Evolutionary conservation across 2,888 invertebrate species (phyloP).

Genomic region (Bellardia pandia): DNA sequence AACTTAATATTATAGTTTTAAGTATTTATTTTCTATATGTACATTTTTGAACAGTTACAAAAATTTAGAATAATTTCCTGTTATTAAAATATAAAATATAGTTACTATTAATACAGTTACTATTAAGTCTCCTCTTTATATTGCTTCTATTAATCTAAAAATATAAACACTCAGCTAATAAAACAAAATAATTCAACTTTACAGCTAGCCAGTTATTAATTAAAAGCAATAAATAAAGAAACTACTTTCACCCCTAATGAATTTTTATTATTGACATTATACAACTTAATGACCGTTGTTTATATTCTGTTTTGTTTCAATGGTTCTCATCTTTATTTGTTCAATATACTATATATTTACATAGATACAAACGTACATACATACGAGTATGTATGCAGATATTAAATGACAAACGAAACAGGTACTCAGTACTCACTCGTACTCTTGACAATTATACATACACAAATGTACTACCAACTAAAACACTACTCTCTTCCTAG

Average conservation of each 20-base stretch:
- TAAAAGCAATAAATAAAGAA: neutral
- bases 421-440: neutral
- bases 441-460: neutral
- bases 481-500: neutral
- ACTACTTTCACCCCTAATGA: conserved; percentile 9
- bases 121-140: no score
- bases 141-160: no score
- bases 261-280: conserved; percentile 23
- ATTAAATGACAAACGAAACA: conserved; percentile 5
- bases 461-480: neutral
- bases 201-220: no score
- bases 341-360: neutral
- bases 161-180: no score
- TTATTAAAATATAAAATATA: no score
- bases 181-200: no score
- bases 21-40: no score
- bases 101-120: no score
- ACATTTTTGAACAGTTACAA: no score
- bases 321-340: conserved; percentile 12
- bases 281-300: conserved; percentile 15
- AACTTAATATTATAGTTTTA: no score
- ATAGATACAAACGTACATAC: no score
- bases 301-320: conserved; percentile 21
- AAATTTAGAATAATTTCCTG: no score
- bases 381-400: neutral